Evolutionary conservation across 1,140 invertebrate genomes (phyloP).

Genomic region (Drosophila hydei): DNA sequence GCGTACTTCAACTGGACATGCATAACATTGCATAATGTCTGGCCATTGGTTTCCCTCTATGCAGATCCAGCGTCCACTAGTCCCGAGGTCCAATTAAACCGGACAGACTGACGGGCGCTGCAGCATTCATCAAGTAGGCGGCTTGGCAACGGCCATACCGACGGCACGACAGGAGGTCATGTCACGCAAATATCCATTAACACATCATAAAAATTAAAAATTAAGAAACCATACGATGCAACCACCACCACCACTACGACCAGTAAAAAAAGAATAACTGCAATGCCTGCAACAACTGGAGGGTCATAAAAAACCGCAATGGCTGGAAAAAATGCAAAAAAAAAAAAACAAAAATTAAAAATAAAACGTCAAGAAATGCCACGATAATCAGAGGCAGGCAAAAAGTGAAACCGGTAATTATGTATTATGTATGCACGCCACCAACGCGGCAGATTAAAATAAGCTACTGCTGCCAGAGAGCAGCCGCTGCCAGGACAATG

Average conservation of each 20-base stretch:
- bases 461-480: slow-evolving; percentile 52
- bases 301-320: slow-evolving; percentile 72
- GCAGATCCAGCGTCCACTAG: slow-evolving; percentile 1
- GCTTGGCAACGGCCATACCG: slow-evolving; percentile 47
- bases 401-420: slow-evolving; percentile 82
- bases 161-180: slow-evolving; percentile 75
- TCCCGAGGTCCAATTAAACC: slow-evolving; percentile 36
- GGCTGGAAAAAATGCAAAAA: slow-evolving; percentile 52
- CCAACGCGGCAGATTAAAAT: slow-evolving; percentile 77
- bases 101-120: slow-evolving; percentile 39
- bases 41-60: slow-evolving; percentile 18
- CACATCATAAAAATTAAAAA: slow-evolving; percentile 83
- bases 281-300: slow-evolving; percentile 15
- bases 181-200: slow-evolving; percentile 82
- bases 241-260: slow-evolving; percentile 3
- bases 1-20: slow-evolving; percentile 31
- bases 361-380: slow-evolving; percentile 76
- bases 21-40: slow-evolving; percentile 63
- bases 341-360: slow-evolving; percentile 31
- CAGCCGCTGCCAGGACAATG: slow-evolving; percentile 57
- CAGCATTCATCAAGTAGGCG: slow-evolving; percentile 60
- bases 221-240: slow-evolving; percentile 77
- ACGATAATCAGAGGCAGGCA: slow-evolving; percentile 69
- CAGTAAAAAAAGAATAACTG: slow-evolving; percentile 13
- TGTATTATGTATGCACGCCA: slow-evolving; percentile 82